Base-by-base conservation (phyloP, 2,888 invertebrate species). In the Cheilosia vulpina region DNA sequence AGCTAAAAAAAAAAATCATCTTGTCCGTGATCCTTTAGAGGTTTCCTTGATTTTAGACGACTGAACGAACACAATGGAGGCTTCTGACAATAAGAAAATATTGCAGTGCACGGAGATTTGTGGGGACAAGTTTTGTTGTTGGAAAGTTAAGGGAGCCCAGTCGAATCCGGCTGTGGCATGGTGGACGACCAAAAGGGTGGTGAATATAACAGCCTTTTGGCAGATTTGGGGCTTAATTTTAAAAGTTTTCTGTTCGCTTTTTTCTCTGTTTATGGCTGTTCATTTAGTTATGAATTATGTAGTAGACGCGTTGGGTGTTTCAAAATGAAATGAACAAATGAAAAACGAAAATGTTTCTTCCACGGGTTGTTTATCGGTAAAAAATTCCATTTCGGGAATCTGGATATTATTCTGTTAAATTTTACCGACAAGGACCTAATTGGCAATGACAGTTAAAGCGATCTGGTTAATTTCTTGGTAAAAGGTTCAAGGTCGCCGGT, bases 361-460 rank as follows among this genome's bases (percentile, higher is more conserved):
- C 17, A 55, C 11, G 43, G 41, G 24, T 15, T 43, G 19, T 31
- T 68, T 50, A 21, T 24, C 7, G 34, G 19, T 43, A 68, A 68
- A 55, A 52, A 68, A 68, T 68, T 68, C 55, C 31, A 13, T 57
- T 55, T 55, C 13, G 27, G 43, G 68, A 53, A 63, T 31, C 6
- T 43, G 45, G 47, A 31, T 47, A 43, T 43, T 60, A 60, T 60
- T 43, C 9, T 15, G 45, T 57, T 9, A 17, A 15, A 27, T 55
- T 55, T 15, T 17, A 31, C n/a, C 31, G 27, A 41, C 66, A 52
- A n/a, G 5, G 15, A 24, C 53, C 53, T 68, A 68, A 66, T 66
- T 53, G 66, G 7, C 17, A 53, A 68, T 38, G 65, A 65, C 38
- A 38, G 31, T 19, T 43, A 68, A 55, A 68, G 31, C 55, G 55